Conservation (phyloP, 2,797 vertebrate species). For the Lithobates pipiens region DNA sequence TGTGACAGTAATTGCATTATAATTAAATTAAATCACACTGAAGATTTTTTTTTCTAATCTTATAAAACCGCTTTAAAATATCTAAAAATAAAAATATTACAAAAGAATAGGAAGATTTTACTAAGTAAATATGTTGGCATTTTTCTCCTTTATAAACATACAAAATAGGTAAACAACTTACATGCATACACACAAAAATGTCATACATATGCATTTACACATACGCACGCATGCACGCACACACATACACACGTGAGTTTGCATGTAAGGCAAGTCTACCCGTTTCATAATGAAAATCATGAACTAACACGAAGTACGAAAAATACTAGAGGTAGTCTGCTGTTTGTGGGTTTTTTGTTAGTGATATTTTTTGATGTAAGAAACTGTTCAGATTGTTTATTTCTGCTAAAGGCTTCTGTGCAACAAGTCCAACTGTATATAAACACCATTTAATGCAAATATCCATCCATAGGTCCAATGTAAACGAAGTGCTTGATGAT, state of each 20-base stretch:
- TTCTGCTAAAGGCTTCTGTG: slow-evolving; percentile 73
- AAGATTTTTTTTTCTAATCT: not conserved
- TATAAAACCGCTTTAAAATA: slow-evolving; percentile 57
- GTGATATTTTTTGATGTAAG: slow-evolving; percentile 73
- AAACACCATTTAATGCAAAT: slow-evolving; percentile 63
- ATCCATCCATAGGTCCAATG: slow-evolving; percentile 63
- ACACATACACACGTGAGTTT: not conserved
- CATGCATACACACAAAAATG: slow-evolving; percentile 64
- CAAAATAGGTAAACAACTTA: slow-evolving; percentile 71
- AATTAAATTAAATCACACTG: not conserved
- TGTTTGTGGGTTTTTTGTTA: slow-evolving; percentile 80
- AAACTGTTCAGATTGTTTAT: slow-evolving; percentile 69
- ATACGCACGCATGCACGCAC: slow-evolving; percentile 44
- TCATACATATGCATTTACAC: slow-evolving; percentile 69
- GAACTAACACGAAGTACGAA: slow-evolving; percentile 73
- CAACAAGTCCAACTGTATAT: slow-evolving; percentile 64
- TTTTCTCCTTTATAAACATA: slow-evolving; percentile 65
- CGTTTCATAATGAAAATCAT: slow-evolving; percentile 78
- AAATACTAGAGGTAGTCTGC: slow-evolving; percentile 97
- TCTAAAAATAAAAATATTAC: slow-evolving; percentile 63
- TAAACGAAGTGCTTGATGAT: slow-evolving; percentile 66
- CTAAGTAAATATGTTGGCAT: slow-evolving; percentile 55
- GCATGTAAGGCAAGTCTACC: slow-evolving; percentile 66
- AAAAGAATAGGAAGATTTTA: slow-evolving; percentile 60
- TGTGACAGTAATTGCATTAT: not conserved